Conservation (phyloP, 2,113 vertebrate genomes). For the Petrocephalus zakoni region DNA sequence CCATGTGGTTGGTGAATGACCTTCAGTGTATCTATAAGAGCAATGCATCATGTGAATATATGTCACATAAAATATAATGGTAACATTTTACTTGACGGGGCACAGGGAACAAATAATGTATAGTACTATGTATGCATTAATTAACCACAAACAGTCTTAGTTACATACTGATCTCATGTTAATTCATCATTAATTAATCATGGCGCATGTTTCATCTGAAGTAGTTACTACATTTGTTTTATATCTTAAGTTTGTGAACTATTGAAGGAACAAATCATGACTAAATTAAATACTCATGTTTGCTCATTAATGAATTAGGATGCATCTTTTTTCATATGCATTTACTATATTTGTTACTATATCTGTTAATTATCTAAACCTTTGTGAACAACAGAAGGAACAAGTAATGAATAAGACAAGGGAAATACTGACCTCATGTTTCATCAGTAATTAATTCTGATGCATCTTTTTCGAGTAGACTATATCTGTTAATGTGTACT, state of each 20-base stretch:
- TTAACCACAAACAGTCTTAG: background rate
- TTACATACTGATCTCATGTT: background rate
- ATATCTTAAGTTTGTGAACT: background rate
- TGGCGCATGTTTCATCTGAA: background rate
- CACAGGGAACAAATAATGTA: background rate
- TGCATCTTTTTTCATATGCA: background rate
- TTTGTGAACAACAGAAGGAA: background rate
- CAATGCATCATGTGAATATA: background rate
- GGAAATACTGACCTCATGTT: too few species aligned
- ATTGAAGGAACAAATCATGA: background rate
- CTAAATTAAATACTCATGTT: background rate
- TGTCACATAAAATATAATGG: background rate
- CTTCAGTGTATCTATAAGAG: slow-evolving; percentile 83
- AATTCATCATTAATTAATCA: background rate
- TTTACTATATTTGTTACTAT: background rate
- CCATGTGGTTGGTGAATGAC: slow-evolving; percentile 88
- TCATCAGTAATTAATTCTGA: too few species aligned
- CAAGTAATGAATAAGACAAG: too few species aligned
- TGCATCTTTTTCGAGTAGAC: too few species aligned
- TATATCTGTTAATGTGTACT: background rate
- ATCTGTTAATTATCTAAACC: background rate
- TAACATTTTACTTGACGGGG: background rate
- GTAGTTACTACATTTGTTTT: background rate
- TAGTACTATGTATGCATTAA: background rate
- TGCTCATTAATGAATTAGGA: background rate